Conservation (phyloP, 2,888 invertebrate species). For the Hofmannophila pseudospretella region DNA sequence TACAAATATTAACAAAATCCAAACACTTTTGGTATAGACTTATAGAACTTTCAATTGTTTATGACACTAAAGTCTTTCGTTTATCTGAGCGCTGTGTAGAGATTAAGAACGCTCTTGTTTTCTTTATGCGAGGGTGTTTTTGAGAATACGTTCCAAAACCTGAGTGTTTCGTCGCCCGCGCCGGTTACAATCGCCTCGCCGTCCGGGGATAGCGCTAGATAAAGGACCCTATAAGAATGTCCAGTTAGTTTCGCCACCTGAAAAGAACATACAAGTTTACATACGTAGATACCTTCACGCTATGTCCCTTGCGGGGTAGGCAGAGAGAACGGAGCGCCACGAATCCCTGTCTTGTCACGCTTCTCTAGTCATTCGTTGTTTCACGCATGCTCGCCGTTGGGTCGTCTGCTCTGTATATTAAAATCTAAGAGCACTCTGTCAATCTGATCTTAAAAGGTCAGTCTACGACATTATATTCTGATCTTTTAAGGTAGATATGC, state of each 20-base stretch:
- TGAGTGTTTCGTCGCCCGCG: constrained; percentile 97
- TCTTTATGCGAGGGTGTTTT: constrained; percentile 97
- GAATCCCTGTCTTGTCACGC: too few species aligned
- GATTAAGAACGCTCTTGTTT: constrained; percentile 94
- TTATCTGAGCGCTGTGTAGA: constrained; percentile 88
- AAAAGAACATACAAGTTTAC: constrained; percentile 13
- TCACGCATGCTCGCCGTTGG: too few species aligned
- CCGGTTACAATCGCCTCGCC: constrained; percentile 99
- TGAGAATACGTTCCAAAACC: constrained; percentile 99
- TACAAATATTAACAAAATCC: constrained; percentile 8
- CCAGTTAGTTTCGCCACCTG: constrained; percentile 98
- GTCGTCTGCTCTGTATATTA: too few species aligned
- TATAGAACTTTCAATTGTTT: constrained; percentile 7
- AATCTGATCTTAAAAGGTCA: too few species aligned
- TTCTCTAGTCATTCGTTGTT: too few species aligned
- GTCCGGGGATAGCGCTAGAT: constrained; percentile 97
- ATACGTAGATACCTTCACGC: too few species aligned
- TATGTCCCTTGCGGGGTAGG: too few species aligned
- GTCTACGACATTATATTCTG: too few species aligned
- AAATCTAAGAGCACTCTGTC: too few species aligned
- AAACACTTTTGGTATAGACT: constrained; percentile 10
- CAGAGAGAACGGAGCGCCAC: too few species aligned
- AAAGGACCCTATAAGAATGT: constrained; percentile 96
- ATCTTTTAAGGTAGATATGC: too few species aligned
- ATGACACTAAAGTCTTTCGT: constrained; percentile 5